Conservation (phyloP, 2,797 vertebrate species). For the Pantherophis alleghaniensis region DNA sequence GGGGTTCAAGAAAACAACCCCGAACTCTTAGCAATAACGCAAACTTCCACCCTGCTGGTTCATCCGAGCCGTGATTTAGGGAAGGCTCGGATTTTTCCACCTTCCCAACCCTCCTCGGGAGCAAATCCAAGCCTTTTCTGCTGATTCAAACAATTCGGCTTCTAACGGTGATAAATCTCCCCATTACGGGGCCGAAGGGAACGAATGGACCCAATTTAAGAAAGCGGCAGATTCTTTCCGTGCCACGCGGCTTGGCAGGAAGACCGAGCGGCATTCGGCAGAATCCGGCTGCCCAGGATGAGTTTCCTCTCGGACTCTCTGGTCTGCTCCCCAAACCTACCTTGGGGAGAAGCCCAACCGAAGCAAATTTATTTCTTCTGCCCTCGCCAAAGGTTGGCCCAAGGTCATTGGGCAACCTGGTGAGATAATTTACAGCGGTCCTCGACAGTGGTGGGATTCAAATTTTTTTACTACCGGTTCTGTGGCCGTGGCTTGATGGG, state of each 20-base stretch:
- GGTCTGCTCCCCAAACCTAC: too few species aligned
- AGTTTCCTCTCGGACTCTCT: too few species aligned
- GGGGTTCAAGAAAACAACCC: neutral
- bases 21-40: too few species aligned
- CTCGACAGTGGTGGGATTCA: too few species aligned
- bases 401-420: neutral
- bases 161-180: neutral
- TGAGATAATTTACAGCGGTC: neutral
- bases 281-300: too few species aligned
- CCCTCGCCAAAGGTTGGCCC: too few species aligned
- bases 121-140: slow-evolving; percentile 2
- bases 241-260: neutral
- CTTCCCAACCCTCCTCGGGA: neutral
- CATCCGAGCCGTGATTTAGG: neutral
- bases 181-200: neutral
- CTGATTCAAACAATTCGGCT: slow-evolving; percentile 41
- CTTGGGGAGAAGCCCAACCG: neutral
- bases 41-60: neutral
- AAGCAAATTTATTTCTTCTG: too few species aligned
- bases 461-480: too few species aligned
- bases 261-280: neutral
- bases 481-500: too few species aligned
- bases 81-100: neutral
- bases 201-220: neutral
- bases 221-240: neutral